These are phyloP conservation scores for Lordiphosa mommai DNA, from an alignment of 1,140 invertebrate genomes.

Conservation along the genomic window DNA sequence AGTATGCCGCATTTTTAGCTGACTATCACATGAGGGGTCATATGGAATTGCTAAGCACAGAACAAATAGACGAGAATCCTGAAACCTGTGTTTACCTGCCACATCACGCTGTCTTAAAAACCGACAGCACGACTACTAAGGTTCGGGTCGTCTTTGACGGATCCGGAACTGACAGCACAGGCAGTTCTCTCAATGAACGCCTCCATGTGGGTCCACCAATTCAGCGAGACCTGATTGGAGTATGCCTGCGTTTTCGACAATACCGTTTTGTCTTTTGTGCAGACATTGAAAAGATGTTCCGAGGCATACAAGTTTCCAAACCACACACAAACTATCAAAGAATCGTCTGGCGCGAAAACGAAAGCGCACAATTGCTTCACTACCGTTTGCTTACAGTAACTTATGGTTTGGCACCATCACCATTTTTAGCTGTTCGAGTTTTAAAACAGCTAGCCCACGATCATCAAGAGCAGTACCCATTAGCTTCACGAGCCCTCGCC, in stretches of 20 bases:
- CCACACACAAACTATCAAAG: background rate
- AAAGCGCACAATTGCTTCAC: background rate
- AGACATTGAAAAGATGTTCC: background rate
- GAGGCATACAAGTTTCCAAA: background rate
- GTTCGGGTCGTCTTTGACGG: background rate
- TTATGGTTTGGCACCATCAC: background rate
- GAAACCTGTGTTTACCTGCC: background rate
- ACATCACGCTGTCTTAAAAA: background rate
- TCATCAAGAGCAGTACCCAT: too few species aligned
- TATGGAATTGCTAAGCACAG: background rate
- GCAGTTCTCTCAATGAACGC: background rate
- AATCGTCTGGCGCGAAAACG: background rate
- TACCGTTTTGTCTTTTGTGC: background rate
- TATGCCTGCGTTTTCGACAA: background rate
- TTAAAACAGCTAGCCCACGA: background rate
- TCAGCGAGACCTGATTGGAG: background rate
- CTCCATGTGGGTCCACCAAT: background rate
- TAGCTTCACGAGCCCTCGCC: too few species aligned
- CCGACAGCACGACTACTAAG: background rate
- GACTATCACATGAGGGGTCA: background rate
- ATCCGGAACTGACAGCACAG: background rate
- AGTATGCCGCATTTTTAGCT: background rate
- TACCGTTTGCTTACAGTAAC: slow-evolving; percentile 1
- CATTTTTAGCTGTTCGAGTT: background rate
- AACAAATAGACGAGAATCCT: background rate